These are phyloP conservation scores for Cepaea nemoralis DNA, from an alignment of 1,140 invertebrate species.

Conservation along the genomic window DNA sequence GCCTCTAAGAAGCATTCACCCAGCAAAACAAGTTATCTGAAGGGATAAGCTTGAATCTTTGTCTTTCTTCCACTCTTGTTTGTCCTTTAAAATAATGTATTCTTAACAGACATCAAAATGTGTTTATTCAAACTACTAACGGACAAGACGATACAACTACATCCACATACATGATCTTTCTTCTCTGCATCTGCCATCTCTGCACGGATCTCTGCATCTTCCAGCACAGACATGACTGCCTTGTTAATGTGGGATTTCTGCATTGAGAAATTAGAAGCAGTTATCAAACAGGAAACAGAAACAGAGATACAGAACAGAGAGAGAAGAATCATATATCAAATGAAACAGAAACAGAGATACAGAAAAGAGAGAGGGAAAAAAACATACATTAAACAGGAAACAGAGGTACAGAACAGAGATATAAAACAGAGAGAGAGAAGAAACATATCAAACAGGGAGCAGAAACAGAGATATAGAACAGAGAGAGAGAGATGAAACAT, in stretches of 20 bases:
- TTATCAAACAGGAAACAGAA: not conserved
- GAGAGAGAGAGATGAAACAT: not conserved
- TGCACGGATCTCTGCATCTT: not conserved
- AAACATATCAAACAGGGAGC: too few species aligned
- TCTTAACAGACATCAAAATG: too few species aligned
- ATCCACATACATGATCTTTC: not conserved
- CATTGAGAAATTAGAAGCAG: not conserved
- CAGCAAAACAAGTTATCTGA: too few species aligned
- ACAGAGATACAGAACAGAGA: not conserved
- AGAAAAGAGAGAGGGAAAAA: not conserved
- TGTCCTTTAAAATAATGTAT: too few species aligned
- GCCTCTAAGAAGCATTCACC: too few species aligned
- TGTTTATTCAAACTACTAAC: not conserved
- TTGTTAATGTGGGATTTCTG: constrained; percentile 39
- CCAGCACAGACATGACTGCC: constrained; percentile 31
- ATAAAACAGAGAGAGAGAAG: too few species aligned
- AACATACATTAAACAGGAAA: not conserved
- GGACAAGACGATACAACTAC: not conserved
- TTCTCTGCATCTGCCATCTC: not conserved
- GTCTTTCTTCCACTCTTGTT: too few species aligned
- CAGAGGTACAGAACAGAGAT: too few species aligned
- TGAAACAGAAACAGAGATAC: not conserved
- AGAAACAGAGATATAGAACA: too few species aligned
- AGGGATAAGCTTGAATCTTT: too few species aligned
- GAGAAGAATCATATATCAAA: not conserved